Conservation (phyloP, 1,140 invertebrate species). For the Temnothorax curvispinosus region DNA sequence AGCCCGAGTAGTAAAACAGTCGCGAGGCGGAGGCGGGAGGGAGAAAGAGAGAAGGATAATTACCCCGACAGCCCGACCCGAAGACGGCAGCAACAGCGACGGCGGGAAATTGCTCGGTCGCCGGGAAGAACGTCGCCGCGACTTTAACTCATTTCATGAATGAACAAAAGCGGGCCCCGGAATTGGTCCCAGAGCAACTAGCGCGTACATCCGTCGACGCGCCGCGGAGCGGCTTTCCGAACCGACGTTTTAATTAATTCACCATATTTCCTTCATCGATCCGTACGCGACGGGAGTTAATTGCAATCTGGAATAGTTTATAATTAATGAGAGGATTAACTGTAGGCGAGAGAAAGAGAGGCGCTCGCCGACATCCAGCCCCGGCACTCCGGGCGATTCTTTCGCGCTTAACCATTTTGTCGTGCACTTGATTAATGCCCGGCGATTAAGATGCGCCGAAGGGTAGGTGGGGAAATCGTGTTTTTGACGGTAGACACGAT, state of each 20-base stretch:
- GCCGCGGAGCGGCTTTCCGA: slow-evolving; percentile 3
- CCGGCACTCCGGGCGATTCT: slow-evolving; percentile 19
- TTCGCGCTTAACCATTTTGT: slow-evolving; percentile 47
- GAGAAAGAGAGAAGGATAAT: slow-evolving; percentile 46
- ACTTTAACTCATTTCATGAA: slow-evolving; percentile 57
- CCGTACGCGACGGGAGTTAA: slow-evolving; percentile 55
- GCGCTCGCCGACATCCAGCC: neutral
- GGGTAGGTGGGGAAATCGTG: neutral
- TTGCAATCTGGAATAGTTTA: slow-evolving; percentile 70
- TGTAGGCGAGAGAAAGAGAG: neutral
- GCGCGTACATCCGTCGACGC: neutral
- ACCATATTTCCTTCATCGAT: slow-evolving; percentile 72
- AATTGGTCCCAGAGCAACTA: slow-evolving; percentile 23
- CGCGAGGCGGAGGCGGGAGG: neutral
- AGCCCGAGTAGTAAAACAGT: slow-evolving; percentile 50
- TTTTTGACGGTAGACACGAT: slow-evolving; percentile 41
- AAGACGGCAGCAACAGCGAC: slow-evolving; percentile 35
- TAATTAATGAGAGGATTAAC: slow-evolving; percentile 66
- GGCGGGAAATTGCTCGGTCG: slow-evolving; percentile 37
- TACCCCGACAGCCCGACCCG: slow-evolving; percentile 42
- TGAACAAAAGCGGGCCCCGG: slow-evolving; percentile 57
- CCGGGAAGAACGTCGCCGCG: slow-evolving; percentile 28
- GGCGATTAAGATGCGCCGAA: slow-evolving; percentile 48
- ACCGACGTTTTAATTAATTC: slow-evolving; percentile 70
- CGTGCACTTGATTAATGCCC: slow-evolving; percentile 45